These are phyloP conservation scores for Eublepharis macularius DNA, from an alignment of 2,113 vertebrate species.

Conservation along the genomic window DNA sequence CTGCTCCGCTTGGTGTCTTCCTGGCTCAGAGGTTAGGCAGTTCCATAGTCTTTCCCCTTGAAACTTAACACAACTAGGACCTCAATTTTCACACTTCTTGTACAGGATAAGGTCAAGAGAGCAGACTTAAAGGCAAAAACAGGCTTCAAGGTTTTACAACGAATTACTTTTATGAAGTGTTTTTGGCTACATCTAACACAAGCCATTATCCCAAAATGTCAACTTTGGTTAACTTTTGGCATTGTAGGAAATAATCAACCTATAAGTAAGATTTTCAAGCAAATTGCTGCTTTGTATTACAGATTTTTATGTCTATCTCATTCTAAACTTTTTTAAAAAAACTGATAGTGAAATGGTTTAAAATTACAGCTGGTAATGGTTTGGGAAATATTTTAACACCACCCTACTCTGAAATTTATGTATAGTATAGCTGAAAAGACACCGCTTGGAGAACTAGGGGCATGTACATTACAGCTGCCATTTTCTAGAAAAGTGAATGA, in stretches of 20 bases:
- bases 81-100: constrained; percentile 50
- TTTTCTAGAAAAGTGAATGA: background rate
- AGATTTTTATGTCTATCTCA: background rate
- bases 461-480: background rate
- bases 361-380: background rate
- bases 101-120: constrained; percentile 40
- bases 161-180: too few species aligned
- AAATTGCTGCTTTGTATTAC: constrained; percentile 1
- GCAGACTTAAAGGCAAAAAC: constrained; percentile 37
- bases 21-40: too few species aligned
- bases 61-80: too few species aligned
- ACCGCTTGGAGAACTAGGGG: background rate
- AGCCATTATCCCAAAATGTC: constrained; percentile 30
- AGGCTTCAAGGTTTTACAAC: constrained; percentile 30
- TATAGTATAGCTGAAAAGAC: background rate
- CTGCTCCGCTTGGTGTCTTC: too few species aligned
- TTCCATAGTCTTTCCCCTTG: too few species aligned
- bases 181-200: too few species aligned
- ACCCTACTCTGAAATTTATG: background rate
- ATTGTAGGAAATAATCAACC: constrained; percentile 16
- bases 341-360: background rate
- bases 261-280: constrained; percentile 10
- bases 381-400: background rate
- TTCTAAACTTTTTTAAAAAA: background rate
- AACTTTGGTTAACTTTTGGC: background rate